Evolutionary conservation across 1,140 invertebrate species (phyloP).

Genomic region (Vollenhovia emeryi): DNA sequence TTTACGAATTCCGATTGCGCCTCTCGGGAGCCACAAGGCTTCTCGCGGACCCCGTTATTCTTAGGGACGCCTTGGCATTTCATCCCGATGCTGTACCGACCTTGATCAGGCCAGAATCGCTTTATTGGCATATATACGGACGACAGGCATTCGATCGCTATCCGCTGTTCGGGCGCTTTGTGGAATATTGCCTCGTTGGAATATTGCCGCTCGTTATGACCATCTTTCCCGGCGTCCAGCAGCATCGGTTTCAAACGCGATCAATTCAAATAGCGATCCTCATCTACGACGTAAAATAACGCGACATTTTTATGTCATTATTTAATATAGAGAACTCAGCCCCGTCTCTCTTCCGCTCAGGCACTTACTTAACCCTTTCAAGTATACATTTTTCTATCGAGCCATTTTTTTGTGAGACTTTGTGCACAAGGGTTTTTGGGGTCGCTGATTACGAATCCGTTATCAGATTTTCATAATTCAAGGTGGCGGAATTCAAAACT

Average conservation of each 20-base stretch:
- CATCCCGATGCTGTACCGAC: not conserved
- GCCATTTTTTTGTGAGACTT: no score
- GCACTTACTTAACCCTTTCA: no score
- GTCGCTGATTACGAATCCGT: no score
- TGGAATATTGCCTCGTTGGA: not conserved
- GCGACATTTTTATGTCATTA: not conserved
- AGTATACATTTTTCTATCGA: no score
- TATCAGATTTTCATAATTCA: no score
- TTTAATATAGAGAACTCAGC: no score
- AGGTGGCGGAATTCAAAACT: no score
- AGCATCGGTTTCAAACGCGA: not conserved
- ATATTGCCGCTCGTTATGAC: not conserved
- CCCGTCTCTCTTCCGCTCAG: no score
- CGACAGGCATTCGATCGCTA: not conserved
- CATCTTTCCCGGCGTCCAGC: not conserved
- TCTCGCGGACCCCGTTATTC: conserved; percentile 27
- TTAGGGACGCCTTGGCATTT: not conserved
- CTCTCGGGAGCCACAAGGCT: not conserved
- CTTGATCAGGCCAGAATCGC: not conserved
- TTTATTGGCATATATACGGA: not conserved
- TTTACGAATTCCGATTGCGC: conserved; percentile 65
- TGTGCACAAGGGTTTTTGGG: no score
- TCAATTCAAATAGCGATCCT: not conserved
- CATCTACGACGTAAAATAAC: not conserved
- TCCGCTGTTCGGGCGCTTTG: not conserved